Evolutionary conservation across 2,797 vertebrate species (phyloP), one percentile per base, ranked within the genome.

Genomic region (Pristis pectinata): DNA sequence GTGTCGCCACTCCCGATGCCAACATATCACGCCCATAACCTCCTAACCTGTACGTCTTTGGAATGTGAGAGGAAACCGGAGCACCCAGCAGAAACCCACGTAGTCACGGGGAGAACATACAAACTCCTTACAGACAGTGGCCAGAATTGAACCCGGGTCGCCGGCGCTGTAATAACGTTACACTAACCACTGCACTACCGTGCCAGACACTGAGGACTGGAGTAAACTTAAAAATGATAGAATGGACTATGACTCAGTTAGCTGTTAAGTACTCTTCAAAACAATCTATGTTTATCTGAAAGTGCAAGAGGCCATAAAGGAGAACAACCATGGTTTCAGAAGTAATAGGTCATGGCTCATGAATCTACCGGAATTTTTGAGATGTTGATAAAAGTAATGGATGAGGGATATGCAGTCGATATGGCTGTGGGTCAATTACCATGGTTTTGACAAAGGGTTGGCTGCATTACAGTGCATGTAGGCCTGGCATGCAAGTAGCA

Each of bases 331-430:
- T 93, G 91, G 37, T 34, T 93, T 93, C 30, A 72, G 44, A 93
- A 72, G 92, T 22, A 49, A 76, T 53, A 76, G 70, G 41, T 76
- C 49, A 76, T 74, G 64, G 70, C 92, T 94, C 70, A 94, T 56
- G 70, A 94, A 94, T 94, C 27, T n/a, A 34, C 22, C 34, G 92
- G 92, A 94, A 74, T 94, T 94, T 41, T 53, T 76, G 41, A 74
- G 34, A 24, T 10, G n/a, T 41, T 41, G 59, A 67, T 22, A 3
- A 37, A 53, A 76, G 70, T n/a, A 74, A 74, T 72, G 92, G 92
- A 49, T 76, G 30, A 53, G 27, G 67, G 10, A 93, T 44, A 70
- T 49, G 34, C 13, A 53, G 92, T 11, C 41, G 37, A 67, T 22
- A 7, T 37, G 83, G 27, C 10, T 61, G 27, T 87, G 53, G 11